Conservation (phyloP, 2,888 invertebrate genomes). For the Sphaerophoria taeniata region DNA sequence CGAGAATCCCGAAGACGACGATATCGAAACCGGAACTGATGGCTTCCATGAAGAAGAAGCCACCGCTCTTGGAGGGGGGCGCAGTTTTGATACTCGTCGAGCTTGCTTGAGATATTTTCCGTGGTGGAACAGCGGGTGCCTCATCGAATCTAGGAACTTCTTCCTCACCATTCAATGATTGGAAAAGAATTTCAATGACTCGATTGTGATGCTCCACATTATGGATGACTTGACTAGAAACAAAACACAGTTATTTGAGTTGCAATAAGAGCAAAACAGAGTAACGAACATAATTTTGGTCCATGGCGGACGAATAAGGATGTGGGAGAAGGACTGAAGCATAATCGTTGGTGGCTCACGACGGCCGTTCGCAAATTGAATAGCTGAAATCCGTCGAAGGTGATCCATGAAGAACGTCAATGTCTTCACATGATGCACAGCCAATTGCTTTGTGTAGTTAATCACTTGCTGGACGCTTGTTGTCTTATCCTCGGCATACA, state of each 20-base stretch:
- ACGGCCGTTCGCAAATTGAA: constrained; percentile 86
- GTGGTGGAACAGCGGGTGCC: constrained; percentile 86
- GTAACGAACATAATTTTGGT: constrained; percentile 87
- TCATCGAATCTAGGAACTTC: constrained; percentile 86
- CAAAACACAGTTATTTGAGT: background rate
- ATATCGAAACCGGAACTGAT: constrained; percentile 48
- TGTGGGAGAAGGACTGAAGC: constrained; percentile 89
- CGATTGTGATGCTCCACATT: constrained; percentile 89
- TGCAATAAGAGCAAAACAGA: background rate
- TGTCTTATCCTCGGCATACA: constrained; percentile 83
- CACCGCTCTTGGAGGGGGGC: background rate
- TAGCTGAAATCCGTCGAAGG: constrained; percentile 87
- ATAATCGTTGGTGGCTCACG: constrained; percentile 87
- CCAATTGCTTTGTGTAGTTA: constrained; percentile 85
- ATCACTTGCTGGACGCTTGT: constrained; percentile 83
- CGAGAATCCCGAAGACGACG: constrained; percentile 1
- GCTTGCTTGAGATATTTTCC: constrained; percentile 84
- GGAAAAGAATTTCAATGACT: constrained; percentile 87
- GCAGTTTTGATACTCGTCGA: background rate
- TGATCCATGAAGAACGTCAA: constrained; percentile 88
- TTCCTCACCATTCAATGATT: constrained; percentile 88
- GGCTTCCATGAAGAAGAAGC: constrained; percentile 40
- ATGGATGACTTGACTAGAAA: constrained; percentile 87
- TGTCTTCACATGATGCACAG: constrained; percentile 86
- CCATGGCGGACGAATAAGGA: constrained; percentile 90